phyloP scores from a whole-genome alignment of 92 coral and sea anemone species.

The Actinernus sp. region DNA sequence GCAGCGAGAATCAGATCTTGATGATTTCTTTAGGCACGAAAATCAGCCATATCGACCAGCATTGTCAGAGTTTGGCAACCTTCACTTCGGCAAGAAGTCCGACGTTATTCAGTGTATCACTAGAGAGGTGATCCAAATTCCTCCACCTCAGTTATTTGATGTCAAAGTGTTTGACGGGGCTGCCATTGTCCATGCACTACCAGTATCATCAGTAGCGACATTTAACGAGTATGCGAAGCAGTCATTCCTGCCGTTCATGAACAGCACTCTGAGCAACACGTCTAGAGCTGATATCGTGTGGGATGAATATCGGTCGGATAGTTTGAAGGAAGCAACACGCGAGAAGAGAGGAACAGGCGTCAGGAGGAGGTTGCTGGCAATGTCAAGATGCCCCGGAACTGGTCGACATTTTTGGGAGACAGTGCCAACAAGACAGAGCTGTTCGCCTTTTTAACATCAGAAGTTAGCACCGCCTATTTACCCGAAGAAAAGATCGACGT shows the following conservation, averaged over 20 bases:
- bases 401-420: constrained; percentile 18
- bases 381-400: constrained; percentile 6
- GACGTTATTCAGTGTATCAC: constrained; percentile 9
- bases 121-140: not conserved
- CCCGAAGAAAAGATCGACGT: constrained; percentile 12
- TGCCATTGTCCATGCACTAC: constrained; percentile 16
- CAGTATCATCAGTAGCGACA: constrained; percentile 9
- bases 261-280: constrained; percentile 7
- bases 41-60: constrained; percentile 51
- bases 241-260: constrained; percentile 20
- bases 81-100: constrained; percentile 39
- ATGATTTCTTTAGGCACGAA: constrained; percentile 47
- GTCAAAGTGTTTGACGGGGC: constrained; percentile 62
- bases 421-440: constrained; percentile 25
- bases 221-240: constrained; percentile 39
- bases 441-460: constrained; percentile 13
- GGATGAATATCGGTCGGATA: constrained; percentile 23
- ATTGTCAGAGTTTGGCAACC: constrained; percentile 49
- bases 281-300: constrained; percentile 40
- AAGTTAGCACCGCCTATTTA: not conserved
- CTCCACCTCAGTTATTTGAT: constrained; percentile 4
- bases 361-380: constrained; percentile 19
- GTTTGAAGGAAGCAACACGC: constrained; percentile 10
- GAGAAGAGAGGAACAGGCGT: constrained; percentile 8
- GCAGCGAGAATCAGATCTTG: constrained; percentile 23